phyloP scores from a whole-genome alignment of 2,113 vertebrate species.

The Dipodomys stephensi region DNA sequence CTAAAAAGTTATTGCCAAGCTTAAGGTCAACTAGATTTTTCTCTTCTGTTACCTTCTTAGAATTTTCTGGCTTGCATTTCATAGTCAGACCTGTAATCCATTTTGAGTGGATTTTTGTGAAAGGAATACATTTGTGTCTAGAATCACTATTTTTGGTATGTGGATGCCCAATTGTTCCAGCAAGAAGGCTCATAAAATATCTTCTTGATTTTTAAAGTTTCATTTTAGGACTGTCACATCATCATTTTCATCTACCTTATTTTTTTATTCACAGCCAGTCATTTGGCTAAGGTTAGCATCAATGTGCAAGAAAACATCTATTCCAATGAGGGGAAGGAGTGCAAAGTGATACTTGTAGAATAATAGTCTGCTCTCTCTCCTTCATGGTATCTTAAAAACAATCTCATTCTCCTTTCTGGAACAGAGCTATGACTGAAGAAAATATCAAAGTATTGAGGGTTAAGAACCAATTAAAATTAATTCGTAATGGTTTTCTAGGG shows the following conservation, averaged over 20 bases:
- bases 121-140: too few relatives aligned
- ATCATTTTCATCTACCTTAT: not conserved
- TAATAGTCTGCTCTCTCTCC: not conserved
- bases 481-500: not conserved
- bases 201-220: not conserved
- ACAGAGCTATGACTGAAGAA: not conserved
- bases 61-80: not conserved
- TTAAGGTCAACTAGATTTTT: not conserved
- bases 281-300: not conserved
- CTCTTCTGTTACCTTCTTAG: not conserved
- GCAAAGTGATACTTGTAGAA: not conserved
- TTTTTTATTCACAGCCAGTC: not conserved
- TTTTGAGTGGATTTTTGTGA: not conserved
- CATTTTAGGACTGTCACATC: not conserved
- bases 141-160: not conserved
- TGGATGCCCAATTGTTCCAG: not conserved
- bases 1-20: not conserved
- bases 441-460: not conserved
- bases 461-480: not conserved
- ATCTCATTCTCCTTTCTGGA: not conserved
- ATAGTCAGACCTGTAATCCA: not conserved
- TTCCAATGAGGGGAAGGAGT: not conserved
- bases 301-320: not conserved
- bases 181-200: not conserved
- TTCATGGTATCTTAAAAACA: not conserved